A percentile compares a stretch with the other conserved stretches of the same genome.
Conservation (phyloP, 2,888 invertebrate species). For the Nephrotoma guestfalica region DNA sequence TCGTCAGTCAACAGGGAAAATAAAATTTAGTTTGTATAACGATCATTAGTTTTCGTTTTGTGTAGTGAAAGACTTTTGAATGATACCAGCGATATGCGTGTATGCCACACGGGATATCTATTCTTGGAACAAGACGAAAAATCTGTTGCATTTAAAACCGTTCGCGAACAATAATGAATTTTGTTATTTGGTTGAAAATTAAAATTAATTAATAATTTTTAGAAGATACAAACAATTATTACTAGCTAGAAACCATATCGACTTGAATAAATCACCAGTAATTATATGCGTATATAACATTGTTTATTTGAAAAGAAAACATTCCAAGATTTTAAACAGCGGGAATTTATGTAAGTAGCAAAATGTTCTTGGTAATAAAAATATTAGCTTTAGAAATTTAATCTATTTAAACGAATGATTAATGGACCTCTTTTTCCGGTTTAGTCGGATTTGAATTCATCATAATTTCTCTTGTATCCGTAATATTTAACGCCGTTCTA, state of each 20-base stretch:
- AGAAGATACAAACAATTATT: neutral
- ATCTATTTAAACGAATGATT: neutral
- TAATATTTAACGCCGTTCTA: too few relatives aligned
- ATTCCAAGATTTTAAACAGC: neutral
- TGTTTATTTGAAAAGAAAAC: neutral
- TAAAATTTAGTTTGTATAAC: neutral
- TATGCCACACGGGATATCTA: neutral
- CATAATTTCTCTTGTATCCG: too few relatives aligned
- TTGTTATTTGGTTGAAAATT: neutral
- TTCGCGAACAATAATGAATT: neutral
- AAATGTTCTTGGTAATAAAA: neutral
- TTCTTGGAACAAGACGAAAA: neutral
- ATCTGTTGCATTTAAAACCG: neutral
- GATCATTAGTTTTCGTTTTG: neutral
- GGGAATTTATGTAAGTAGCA: neutral
- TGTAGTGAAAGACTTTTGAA: neutral
- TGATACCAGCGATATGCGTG: neutral
- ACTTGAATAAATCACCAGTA: neutral
- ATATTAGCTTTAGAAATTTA: neutral
- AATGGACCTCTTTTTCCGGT: neutral
- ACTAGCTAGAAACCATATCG: neutral
- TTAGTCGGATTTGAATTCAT: too few relatives aligned
- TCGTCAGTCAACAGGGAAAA: neutral
- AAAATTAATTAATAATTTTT: neutral
- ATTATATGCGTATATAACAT: neutral